These are phyloP conservation scores for Rhorus exstirpatorius DNA, from an alignment of 2,888 invertebrate genomes.

Conservation along the genomic window DNA sequence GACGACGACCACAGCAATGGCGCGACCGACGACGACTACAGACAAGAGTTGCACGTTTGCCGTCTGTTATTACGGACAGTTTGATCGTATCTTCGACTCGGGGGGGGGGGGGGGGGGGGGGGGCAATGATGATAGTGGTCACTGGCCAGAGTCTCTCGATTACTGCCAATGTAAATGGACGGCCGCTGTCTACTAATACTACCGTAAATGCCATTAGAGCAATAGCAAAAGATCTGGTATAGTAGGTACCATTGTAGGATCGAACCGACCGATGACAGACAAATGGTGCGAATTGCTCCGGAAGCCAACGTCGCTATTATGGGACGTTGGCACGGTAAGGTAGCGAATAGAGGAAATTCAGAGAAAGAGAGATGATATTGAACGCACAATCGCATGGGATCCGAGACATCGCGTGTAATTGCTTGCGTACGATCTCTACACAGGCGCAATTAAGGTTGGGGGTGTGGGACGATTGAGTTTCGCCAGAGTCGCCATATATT, in stretches of 20 bases:
- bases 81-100: conserved; percentile 83
- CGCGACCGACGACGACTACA: conserved; percentile 35
- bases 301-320: conserved; percentile 10
- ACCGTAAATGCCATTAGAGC: conserved; percentile 26
- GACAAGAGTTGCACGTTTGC: conserved; percentile 50
- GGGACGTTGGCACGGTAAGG: not conserved
- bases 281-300: conserved; percentile 43
- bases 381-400: not conserved
- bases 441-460: not conserved
- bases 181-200: conserved; percentile 45
- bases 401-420: conserved; percentile 2
- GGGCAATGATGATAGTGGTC: conserved; percentile 82
- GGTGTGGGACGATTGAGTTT: not conserved
- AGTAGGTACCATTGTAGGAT: conserved; percentile 19
- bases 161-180: conserved; percentile 82
- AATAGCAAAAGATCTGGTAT: conserved; percentile 6
- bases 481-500: not conserved
- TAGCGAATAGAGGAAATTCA: not conserved
- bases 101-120: not conserved
- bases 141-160: conserved; percentile 77
- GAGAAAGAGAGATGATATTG: not conserved
- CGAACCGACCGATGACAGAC: conserved; percentile 23
- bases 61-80: conserved; percentile 84
- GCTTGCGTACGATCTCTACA: not conserved
- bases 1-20: conserved; percentile 35